Base-by-base conservation (phyloP, 2,113 vertebrate species). In the Forbesichthys papilliferus region DNA sequence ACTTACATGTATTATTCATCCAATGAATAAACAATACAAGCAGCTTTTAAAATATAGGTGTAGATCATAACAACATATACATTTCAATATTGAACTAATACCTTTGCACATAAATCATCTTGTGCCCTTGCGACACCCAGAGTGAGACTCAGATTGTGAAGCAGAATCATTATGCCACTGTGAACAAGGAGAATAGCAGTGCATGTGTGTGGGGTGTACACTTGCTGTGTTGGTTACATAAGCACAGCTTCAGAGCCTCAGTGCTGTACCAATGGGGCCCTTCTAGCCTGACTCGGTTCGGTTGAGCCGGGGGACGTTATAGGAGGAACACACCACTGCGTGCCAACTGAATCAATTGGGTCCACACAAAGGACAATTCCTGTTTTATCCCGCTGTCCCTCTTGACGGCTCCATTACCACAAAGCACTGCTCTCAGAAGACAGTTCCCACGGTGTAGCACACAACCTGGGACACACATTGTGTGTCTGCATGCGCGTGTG, bases 391-490 rank as follows among this genome's bases (percentile, higher is more conserved):
- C 47, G 11, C 66, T 61, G 77, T 78, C 78, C 75, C 85, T 78
- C 67, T 52, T 66, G 68, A 79, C 68, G 67, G 62, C 71, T 74
- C 68, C 63, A 62, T 61, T 59, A 48, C 58, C 56, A 84, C 87
- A 86, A 74, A 81, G 73, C 48, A 6, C 69, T 47, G 58, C 61
- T 78, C 71, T 77, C 61, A 57, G 10, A 16, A 3, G 60, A 70
- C 11, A 71, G 79, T 91, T 91, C 90, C 86, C 88, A 91, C 87
- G 84, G 59, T 85, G 55, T 1, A 10, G 20, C 49, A 61, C 48
- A 68, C 66, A 72, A 77, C 84, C 74, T 84, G 82, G 84, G 83
- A 89, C 69, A 57, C 48, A 13, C 66, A 66, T 57, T 49, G 66
- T 14, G 9, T 59, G 9, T n/a, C 58, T 66, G 66, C 64, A 63